A percentile compares a stretch with the other conserved stretches of the same genome.
Conservation (phyloP, 2,113 vertebrate species). For the Cettia cetti region DNA sequence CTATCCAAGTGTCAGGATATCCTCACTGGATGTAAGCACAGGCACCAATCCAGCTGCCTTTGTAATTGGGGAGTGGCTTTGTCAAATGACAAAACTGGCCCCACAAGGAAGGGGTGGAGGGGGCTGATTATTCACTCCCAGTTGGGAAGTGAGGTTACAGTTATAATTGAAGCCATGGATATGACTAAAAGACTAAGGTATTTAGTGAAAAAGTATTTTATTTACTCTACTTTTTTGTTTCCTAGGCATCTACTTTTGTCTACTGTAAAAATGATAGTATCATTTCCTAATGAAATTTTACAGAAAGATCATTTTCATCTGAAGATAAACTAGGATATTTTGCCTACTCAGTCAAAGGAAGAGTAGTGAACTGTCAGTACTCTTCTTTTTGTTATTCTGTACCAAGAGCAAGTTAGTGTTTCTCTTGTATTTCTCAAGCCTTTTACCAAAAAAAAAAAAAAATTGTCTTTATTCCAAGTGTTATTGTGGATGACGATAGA, state of each 20-base stretch:
- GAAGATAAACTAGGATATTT: not conserved
- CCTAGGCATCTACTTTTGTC: not conserved
- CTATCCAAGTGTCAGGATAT: not conserved
- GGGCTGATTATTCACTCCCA: not conserved
- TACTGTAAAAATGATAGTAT: not conserved
- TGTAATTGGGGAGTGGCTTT: not conserved
- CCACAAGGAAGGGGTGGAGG: not conserved
- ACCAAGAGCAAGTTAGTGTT: not conserved
- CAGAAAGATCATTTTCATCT: not conserved
- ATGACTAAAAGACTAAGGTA: not conserved
- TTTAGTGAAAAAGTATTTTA: not conserved
- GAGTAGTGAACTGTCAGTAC: not conserved
- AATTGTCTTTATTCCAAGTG: not conserved
- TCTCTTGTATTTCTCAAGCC: not conserved
- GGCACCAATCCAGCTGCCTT: not conserved
- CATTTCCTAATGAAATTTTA: not conserved
- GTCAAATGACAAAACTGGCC: not conserved
- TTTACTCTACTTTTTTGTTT: not conserved
- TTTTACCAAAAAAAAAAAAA: not conserved
- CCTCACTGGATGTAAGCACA: fast-evolving
- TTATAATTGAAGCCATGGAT: not conserved
- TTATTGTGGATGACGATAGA: not conserved
- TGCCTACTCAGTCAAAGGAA: not conserved
- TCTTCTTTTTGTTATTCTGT: not conserved
- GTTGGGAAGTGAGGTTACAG: not conserved